A percentile compares a stretch with the other conserved stretches of the same genome.
Evolutionary conservation across 64 coral and sea anemone genomes (phyloP).

Genomic region (Pachyseris speciosa): DNA sequence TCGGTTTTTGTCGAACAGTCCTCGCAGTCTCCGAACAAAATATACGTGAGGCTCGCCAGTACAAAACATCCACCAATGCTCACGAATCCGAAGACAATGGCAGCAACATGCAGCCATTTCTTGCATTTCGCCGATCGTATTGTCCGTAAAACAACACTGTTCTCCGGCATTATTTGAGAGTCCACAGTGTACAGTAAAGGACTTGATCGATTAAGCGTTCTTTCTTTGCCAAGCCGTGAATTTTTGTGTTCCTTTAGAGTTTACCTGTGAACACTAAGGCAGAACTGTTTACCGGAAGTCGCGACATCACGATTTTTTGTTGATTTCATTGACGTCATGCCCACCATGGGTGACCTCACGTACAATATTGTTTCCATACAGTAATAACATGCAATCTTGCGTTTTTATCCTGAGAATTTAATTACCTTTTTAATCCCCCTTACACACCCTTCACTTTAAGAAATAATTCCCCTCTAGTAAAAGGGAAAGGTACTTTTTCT

Average conservation of each 20-base stretch:
- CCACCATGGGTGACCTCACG: slow-evolving; percentile 13
- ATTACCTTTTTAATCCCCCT: no score
- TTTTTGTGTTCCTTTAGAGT: not conserved
- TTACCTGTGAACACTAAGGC: not conserved
- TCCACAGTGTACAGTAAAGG: not conserved
- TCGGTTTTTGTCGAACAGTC: not conserved
- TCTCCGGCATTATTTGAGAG: not conserved
- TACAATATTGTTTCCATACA: not conserved
- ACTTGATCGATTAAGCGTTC: not conserved
- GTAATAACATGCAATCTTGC: not conserved
- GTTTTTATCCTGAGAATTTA: not conserved
- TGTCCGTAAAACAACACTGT: not conserved
- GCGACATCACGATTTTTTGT: not conserved
- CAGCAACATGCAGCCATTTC: slow-evolving; percentile 1
- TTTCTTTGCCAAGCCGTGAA: not conserved
- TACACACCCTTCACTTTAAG: no score
- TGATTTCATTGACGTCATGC: not conserved
- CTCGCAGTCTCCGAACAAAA: slow-evolving; percentile 64
- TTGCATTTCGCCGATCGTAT: not conserved
- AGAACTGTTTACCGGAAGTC: not conserved
- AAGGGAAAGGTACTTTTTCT: no score
- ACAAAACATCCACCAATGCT: slow-evolving; percentile 65
- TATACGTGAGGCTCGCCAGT: slow-evolving; percentile 53
- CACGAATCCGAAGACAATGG: slow-evolving; percentile 51
- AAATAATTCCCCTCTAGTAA: no score